A percentile compares a stretch with the other conserved stretches of the same genome.
Evolutionary conservation across 2,888 invertebrate species (phyloP).

Genomic region (Zhengitettix transpicula): DNA sequence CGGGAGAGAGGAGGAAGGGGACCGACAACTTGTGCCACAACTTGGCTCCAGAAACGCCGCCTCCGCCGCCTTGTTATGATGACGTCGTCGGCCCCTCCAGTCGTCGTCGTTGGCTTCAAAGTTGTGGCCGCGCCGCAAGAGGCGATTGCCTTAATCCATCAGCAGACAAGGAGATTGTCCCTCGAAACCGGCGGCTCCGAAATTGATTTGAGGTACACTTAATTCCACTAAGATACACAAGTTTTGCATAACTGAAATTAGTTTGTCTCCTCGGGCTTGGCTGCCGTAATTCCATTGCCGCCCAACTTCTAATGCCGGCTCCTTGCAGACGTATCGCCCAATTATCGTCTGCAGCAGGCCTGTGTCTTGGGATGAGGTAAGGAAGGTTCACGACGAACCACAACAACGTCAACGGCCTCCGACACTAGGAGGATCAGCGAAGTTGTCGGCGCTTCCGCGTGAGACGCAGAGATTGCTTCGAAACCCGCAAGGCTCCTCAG

Average conservation of each 20-base stretch:
- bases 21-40: background rate
- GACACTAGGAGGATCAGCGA: too few species aligned
- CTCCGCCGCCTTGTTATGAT: background rate
- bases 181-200: slow-evolving; percentile 6
- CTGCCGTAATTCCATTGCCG: background rate
- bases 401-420: too few species aligned
- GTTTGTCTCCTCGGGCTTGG: slow-evolving; percentile 6
- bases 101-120: too few species aligned
- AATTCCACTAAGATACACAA: slow-evolving; percentile 11
- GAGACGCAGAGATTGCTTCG: too few species aligned
- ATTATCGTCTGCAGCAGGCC: too few species aligned
- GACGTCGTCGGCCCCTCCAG: background rate
- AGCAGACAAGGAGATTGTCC: slow-evolving; percentile 5
- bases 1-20: too few species aligned
- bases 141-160: slow-evolving; percentile 11
- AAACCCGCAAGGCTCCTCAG: too few species aligned
- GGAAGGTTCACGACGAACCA: too few species aligned
- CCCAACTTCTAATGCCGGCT: background rate
- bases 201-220: slow-evolving; percentile 12
- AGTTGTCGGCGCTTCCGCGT: too few species aligned
- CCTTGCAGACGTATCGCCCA: too few species aligned
- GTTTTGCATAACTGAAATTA: slow-evolving; percentile 8
- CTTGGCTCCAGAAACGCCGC: background rate
- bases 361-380: too few species aligned
- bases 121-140: background rate